These are phyloP conservation scores for Pseudocheirus occidentalis DNA, from an alignment of 2,797 vertebrate genomes.

Conservation along the genomic window DNA sequence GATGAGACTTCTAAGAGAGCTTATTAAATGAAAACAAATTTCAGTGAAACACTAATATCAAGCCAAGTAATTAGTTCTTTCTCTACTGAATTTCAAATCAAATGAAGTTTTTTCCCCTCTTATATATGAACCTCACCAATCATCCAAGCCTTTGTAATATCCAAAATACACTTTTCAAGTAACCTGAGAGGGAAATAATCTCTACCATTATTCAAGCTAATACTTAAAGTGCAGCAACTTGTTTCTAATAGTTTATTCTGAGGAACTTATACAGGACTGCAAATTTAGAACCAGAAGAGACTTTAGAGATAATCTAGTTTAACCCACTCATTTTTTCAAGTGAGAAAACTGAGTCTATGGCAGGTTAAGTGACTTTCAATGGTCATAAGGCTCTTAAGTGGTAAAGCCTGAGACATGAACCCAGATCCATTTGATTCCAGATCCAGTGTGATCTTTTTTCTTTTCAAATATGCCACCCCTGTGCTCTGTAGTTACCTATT, in stretches of 20 bases:
- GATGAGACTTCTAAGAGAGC: constrained; percentile 21
- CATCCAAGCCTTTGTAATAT: background rate
- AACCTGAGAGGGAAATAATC: background rate
- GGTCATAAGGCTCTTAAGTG: background rate
- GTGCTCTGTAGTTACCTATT: background rate
- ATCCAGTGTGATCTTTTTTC: background rate
- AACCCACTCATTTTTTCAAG: background rate
- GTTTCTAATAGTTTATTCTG: background rate
- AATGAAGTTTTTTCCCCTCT: constrained; percentile 2
- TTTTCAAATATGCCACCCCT: background rate
- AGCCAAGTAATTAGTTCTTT: background rate
- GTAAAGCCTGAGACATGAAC: background rate
- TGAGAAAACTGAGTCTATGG: background rate
- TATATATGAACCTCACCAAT: constrained; percentile 33
- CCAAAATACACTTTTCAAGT: constrained; percentile 28
- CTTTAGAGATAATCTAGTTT: background rate
- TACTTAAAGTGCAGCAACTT: background rate
- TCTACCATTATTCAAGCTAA: background rate
- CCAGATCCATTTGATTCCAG: background rate
- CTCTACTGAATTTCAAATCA: constrained; percentile 45
- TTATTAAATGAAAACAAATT: constrained; percentile 30
- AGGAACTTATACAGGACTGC: background rate
- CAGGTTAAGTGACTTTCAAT: background rate
- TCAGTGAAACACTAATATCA: constrained; percentile 16
- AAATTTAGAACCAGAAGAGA: background rate